Evolutionary conservation across 2,113 vertebrate species (phyloP).

Genomic region (Centropristis striata): DNA sequence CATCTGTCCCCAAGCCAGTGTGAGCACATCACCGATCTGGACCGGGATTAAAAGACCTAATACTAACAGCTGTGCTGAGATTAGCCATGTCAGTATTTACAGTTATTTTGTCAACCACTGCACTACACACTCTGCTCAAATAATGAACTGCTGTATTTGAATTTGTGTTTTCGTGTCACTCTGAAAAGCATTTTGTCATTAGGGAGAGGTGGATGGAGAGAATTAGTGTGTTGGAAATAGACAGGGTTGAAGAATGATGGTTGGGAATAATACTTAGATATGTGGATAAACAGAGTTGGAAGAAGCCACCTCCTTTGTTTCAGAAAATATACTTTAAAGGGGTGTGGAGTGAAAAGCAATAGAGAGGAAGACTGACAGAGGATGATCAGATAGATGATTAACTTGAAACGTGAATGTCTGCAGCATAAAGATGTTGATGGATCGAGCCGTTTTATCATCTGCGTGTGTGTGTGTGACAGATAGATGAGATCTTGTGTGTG

Average conservation of each 20-base stretch:
- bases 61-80: conserved; percentile 82
- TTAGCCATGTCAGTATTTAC: conserved; percentile 83
- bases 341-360: neutral
- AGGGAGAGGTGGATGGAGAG: neutral
- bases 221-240: conserved; percentile 11
- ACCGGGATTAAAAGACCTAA: conserved; percentile 80
- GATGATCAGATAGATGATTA: conserved; percentile 50
- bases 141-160: conserved; percentile 51
- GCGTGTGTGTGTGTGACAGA: neutral
- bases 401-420: conserved; percentile 53
- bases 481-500: conserved; percentile 12
- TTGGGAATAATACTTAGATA: conserved; percentile 6
- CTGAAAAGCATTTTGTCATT: neutral
- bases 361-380: conserved; percentile 18
- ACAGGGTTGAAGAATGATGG: conserved; percentile 8
- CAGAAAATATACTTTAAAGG: conserved; percentile 14
- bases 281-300: conserved; percentile 42
- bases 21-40: conserved; percentile 78
- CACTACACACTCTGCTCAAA: conserved; percentile 57
- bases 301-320: conserved; percentile 41
- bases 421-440: conserved; percentile 42
- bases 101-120: conserved; percentile 78
- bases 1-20: conserved; percentile 79
- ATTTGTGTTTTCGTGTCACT: conserved; percentile 28
- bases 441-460: conserved; percentile 43